Evolutionary conservation across 2,797 vertebrate species (phyloP).

Genomic region (Periophthalmus magnuspinnatus): DNA sequence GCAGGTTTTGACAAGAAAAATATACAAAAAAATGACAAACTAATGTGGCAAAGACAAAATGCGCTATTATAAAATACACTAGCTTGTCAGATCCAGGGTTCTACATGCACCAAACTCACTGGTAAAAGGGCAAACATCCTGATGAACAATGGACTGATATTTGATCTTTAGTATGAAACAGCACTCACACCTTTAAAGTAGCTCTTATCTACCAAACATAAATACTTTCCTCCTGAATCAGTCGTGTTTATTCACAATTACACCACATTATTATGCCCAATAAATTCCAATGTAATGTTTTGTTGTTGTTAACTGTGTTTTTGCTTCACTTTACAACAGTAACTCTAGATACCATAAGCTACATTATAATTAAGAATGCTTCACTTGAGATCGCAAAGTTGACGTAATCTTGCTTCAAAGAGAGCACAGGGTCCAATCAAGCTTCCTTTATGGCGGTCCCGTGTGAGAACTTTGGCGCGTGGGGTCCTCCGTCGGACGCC

Average conservation of each 20-base stretch:
- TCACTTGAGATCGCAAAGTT: not conserved
- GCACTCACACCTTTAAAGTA: slow-evolving; percentile 2
- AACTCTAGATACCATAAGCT: too few species aligned
- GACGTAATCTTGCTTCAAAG: slow-evolving; percentile 73
- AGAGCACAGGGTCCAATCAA: slow-evolving; percentile 46
- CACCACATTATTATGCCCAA: too few species aligned
- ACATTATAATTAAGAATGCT: not conserved
- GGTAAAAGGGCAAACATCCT: not conserved
- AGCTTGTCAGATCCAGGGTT: not conserved
- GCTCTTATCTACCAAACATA: not conserved
- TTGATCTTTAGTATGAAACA: not conserved
- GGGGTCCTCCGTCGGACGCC: slow-evolving; percentile 65
- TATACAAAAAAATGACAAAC: too few species aligned
- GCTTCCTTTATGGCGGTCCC: slow-evolving; percentile 53
- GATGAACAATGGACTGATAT: not conserved
- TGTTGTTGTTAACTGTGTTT: too few species aligned
- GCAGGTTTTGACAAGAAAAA: too few species aligned
- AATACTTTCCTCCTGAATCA: not conserved
- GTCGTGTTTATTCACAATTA: too few species aligned
- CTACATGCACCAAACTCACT: too few species aligned
- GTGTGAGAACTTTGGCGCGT: slow-evolving; percentile 77
- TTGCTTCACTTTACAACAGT: too few species aligned
- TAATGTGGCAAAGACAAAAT: too few species aligned
- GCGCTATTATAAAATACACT: too few species aligned
- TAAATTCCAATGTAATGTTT: too few species aligned